Conservation (phyloP, 2,888 invertebrate species). For the Brachyopa scutellaris region DNA sequence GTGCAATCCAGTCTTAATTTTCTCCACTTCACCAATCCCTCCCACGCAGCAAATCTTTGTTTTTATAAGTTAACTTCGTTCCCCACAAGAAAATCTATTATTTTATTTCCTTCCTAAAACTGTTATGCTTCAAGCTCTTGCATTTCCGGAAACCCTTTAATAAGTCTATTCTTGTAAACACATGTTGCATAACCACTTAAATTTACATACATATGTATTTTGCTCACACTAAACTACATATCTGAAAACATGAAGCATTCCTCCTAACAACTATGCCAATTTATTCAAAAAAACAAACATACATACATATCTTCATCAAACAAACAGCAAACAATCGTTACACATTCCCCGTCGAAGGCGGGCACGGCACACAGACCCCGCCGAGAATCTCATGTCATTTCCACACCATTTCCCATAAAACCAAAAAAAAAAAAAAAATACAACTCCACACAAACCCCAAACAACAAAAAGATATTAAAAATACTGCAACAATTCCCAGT, state of each 20-base stretch:
- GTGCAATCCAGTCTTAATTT: no score
- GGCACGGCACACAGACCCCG: conserved; percentile 1
- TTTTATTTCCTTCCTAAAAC: conserved; percentile 22
- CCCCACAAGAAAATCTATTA: conserved; percentile 25
- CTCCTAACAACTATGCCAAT: conserved; percentile 62
- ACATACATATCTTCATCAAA: conserved; percentile 63
- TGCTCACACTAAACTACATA: conserved; percentile 10
- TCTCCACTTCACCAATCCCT: background rate
- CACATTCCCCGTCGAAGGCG: conserved; percentile 48
- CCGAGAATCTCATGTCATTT: conserved; percentile 62
- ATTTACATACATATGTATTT: no score
- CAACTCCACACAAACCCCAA: conserved; percentile 19
- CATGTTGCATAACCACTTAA: conserved; percentile 52
- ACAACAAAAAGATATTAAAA: conserved; percentile 51
- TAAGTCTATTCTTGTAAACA: background rate
- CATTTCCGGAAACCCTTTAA: conserved; percentile 36
- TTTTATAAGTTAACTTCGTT: background rate
- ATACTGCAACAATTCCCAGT: conserved; percentile 55
- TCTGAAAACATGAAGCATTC: conserved; percentile 30
- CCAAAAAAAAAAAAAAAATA: conserved; percentile 29
- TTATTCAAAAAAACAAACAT: conserved; percentile 56
- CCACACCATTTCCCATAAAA: conserved; percentile 53
- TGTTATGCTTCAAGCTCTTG: background rate
- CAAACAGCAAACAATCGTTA: conserved; percentile 58
- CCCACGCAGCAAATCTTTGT: background rate